Conservation (phyloP, 1,140 invertebrate species). For the Penaeus japonicus region DNA sequence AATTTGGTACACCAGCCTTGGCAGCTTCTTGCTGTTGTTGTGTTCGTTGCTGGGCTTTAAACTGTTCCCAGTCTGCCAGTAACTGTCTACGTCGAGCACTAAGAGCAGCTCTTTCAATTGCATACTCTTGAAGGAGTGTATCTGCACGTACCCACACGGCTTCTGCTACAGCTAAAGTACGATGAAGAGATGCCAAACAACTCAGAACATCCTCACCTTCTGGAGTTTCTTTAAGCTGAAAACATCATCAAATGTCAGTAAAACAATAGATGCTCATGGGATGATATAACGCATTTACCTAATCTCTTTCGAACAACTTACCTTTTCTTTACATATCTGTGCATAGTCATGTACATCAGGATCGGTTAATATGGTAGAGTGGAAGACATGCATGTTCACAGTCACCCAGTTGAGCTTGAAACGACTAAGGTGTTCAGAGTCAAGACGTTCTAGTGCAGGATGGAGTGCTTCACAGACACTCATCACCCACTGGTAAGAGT, state of each 20-base stretch:
- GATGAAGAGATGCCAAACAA: constrained; percentile 45
- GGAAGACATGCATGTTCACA: constrained; percentile 73
- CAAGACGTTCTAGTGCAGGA: constrained; percentile 69
- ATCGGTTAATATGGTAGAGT: constrained; percentile 72
- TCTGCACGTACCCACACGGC: constrained; percentile 47
- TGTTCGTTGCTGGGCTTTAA: constrained; percentile 46
- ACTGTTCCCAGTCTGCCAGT: constrained; percentile 47
- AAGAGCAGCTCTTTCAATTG: constrained; percentile 46
- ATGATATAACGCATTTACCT: constrained; percentile 59
- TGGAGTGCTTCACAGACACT: constrained; percentile 68
- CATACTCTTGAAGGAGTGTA: constrained; percentile 48
- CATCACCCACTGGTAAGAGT: constrained; percentile 72
- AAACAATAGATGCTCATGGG: no score
- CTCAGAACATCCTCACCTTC: constrained; percentile 41
- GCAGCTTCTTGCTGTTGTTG: constrained; percentile 28
- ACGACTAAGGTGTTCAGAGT: constrained; percentile 69
- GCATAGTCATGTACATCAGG: constrained; percentile 71
- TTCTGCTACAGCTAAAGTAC: constrained; percentile 39
- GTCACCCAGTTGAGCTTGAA: constrained; percentile 73
- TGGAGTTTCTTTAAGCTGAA: constrained; percentile 17
- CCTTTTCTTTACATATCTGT: constrained; percentile 68
- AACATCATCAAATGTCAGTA: no score
- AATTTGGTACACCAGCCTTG: constrained; percentile 22
- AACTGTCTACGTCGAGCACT: constrained; percentile 48
- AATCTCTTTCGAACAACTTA: constrained; percentile 59